Evolutionary conservation across 2,113 vertebrate species (phyloP).

Genomic region (Steatornis caripensis): DNA sequence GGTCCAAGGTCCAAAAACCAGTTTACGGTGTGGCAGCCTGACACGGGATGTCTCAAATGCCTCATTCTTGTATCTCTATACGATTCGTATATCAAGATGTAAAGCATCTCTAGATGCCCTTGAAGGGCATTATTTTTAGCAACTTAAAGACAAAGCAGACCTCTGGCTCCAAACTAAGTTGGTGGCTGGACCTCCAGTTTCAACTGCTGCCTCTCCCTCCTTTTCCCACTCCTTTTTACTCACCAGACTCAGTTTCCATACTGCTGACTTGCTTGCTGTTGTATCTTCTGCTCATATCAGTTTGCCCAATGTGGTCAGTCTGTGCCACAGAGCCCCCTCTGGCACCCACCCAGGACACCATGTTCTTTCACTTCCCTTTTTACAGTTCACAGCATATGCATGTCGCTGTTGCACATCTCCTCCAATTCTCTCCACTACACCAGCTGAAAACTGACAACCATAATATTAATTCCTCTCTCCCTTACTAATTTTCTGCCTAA

Average conservation of each 20-base stretch:
- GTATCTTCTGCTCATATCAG: rapidly evolving
- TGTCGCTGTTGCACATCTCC: not conserved
- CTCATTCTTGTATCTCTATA: not conserved
- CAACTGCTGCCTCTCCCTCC: not conserved
- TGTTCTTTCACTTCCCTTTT: not conserved
- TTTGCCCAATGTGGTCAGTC: not conserved
- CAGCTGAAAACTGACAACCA: not conserved
- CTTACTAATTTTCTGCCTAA: not conserved
- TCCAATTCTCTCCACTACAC: not conserved
- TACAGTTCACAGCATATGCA: not conserved
- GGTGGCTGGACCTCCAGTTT: not conserved
- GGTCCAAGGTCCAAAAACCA: not conserved
- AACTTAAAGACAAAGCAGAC: not conserved
- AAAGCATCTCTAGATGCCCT: not conserved
- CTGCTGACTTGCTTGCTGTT: not conserved
- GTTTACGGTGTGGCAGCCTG: not conserved
- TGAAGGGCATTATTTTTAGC: not conserved
- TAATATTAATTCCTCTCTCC: not conserved
- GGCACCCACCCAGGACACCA: not conserved
- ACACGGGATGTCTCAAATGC: not conserved
- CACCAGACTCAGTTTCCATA: not conserved
- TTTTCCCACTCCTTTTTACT: not conserved
- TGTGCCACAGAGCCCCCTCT: not conserved
- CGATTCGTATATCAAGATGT: not conserved
- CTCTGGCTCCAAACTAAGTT: not conserved